These are phyloP conservation scores for Maylandia zebra DNA, from an alignment of 2,113 vertebrate species.

Conservation along the genomic window DNA sequence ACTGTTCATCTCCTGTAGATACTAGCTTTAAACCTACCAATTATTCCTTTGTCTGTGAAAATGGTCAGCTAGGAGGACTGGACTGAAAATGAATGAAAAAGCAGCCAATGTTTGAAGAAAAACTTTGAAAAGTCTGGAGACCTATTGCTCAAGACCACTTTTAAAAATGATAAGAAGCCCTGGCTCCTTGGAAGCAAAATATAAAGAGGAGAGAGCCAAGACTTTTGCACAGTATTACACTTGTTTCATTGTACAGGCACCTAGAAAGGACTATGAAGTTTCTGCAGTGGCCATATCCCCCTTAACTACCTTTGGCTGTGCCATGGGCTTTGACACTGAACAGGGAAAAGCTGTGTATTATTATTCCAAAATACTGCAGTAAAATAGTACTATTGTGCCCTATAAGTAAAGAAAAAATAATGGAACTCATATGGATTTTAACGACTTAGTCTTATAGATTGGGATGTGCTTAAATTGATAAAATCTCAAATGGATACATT, in stretches of 20 bases:
- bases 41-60: background rate
- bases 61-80: background rate
- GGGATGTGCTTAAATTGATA: conserved; percentile 15
- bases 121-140: background rate
- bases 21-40: background rate
- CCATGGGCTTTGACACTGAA: background rate
- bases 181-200: background rate
- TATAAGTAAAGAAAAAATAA: background rate
- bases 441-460: background rate
- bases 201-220: background rate
- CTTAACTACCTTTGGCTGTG: background rate
- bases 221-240: background rate
- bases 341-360: background rate
- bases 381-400: too few relatives aligned
- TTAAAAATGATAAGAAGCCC: background rate
- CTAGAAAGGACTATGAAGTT: background rate
- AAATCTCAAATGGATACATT: conserved; percentile 43
- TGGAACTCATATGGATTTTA: background rate
- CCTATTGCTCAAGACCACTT: background rate
- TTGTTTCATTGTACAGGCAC: background rate
- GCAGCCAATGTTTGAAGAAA: background rate
- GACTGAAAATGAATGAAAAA: background rate
- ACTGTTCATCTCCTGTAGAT: background rate
- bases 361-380: background rate
- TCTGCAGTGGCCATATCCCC: background rate